Percentiles rank a stretch among this genome's conserved stretches.
phyloP scores from a whole-genome alignment of 2,888 invertebrate genomes.

The Athalia cordata region DNA sequence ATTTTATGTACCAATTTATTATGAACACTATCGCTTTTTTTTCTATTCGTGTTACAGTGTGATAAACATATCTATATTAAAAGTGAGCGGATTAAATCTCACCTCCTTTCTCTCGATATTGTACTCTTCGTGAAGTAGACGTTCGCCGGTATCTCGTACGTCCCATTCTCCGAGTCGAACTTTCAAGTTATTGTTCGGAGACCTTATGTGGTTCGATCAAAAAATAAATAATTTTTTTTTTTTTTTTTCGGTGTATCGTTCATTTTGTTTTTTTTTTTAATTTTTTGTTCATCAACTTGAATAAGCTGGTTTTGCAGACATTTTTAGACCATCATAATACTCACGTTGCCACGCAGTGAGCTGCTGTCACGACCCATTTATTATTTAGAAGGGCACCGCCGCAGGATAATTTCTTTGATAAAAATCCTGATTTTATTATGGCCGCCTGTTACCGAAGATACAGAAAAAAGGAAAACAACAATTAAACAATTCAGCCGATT shows the following conservation, averaged over 20 bases:
- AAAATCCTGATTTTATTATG: conserved; percentile 91
- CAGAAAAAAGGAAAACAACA: conserved; percentile 49
- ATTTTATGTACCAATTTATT: too few relatives aligned
- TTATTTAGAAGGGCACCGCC: conserved; percentile 93
- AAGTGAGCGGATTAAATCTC: too few relatives aligned
- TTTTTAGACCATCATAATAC: conserved; percentile 66
- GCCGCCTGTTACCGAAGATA: conserved; percentile 77
- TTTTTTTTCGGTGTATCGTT: too few relatives aligned
- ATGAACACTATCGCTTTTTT: too few relatives aligned
- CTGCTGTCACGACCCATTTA: conserved; percentile 94
- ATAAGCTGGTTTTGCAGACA: not conserved
- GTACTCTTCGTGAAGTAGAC: conserved; percentile 90
- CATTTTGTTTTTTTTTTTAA: not conserved
- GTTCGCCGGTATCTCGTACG: conserved; percentile 88
- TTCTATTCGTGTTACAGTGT: too few relatives aligned
- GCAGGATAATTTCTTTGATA: conserved; percentile 92
- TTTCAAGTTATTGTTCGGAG: conserved; percentile 90
- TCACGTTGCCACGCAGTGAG: conserved; percentile 94
- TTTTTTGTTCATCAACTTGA: not conserved
- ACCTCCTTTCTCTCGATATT: conserved; percentile 92
- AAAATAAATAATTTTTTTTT: not conserved
- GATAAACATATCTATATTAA: too few relatives aligned
- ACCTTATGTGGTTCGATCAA: conserved; percentile 75
- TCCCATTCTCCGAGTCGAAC: conserved; percentile 96
- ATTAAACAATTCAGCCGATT: not conserved